phyloP scores from a whole-genome alignment of 2,888 invertebrate genomes.

The Charanyca ferruginea region DNA sequence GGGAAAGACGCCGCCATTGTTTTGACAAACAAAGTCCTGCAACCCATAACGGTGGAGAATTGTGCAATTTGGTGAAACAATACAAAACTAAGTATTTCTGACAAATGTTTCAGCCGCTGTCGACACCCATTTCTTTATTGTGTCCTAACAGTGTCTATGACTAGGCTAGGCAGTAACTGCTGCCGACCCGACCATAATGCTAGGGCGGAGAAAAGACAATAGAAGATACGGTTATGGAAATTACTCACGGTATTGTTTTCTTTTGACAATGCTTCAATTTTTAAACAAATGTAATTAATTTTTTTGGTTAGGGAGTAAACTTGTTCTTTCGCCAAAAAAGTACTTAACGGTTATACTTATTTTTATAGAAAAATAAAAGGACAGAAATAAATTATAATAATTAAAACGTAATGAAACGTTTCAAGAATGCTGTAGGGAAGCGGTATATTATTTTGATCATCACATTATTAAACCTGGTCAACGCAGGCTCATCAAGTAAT shows the following conservation, averaged over 20 bases:
- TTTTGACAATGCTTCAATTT: background rate
- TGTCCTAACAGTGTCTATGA: slow-evolving; percentile 16
- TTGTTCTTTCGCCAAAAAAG: background rate
- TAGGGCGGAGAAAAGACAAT: background rate
- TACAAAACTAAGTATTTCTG: slow-evolving; percentile 28
- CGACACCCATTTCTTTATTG: slow-evolving; percentile 31
- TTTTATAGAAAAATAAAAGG: background rate
- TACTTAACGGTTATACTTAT: background rate
- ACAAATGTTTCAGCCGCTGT: slow-evolving; percentile 8
- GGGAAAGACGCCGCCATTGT: slow-evolving; percentile 43
- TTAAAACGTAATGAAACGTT: background rate
- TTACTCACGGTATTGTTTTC: background rate
- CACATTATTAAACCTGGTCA: no score
- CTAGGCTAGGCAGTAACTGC: background rate
- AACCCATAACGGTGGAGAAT: slow-evolving; percentile 38
- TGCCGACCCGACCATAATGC: background rate
- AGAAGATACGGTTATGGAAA: slow-evolving; percentile 5
- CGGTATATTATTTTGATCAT: no score
- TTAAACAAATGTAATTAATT: background rate
- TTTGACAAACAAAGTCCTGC: slow-evolving; percentile 54
- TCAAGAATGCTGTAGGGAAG: no score
- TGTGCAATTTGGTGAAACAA: slow-evolving; percentile 45
- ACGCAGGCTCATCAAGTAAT: no score
- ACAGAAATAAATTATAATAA: background rate
- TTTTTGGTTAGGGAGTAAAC: background rate